These are phyloP conservation scores for Aspidiotus destructor DNA, from an alignment of 2,888 invertebrate genomes.

Conservation along the genomic window DNA sequence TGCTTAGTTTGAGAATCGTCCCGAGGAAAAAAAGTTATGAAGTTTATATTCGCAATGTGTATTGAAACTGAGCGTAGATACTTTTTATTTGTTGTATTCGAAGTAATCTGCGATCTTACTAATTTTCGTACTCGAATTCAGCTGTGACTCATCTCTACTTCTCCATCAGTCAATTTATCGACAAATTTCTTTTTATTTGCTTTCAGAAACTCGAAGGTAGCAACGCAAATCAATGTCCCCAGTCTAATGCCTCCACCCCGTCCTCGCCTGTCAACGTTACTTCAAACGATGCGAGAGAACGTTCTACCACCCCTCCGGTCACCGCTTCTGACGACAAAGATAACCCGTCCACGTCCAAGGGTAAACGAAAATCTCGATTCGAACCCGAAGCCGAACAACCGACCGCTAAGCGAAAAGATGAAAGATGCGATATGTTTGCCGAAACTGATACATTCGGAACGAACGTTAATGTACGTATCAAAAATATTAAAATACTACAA, in stretches of 20 bases:
- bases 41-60: no score
- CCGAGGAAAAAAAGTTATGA: no score
- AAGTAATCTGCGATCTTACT: slow-evolving; percentile 45
- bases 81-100: not conserved
- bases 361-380: slow-evolving; percentile 37
- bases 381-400: slow-evolving; percentile 36
- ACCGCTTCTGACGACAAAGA: slow-evolving; percentile 10
- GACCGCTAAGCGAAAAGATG: slow-evolving; percentile 39
- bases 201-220: slow-evolving; percentile 17
- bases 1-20: no score
- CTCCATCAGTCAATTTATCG: no score
- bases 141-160: no score
- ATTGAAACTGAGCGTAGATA: no score
- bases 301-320: not conserved
- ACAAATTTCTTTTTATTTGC: not conserved
- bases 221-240: not conserved
- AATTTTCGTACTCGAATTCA: slow-evolving; percentile 45
- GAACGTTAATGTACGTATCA: slow-evolving; percentile 56
- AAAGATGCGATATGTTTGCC: slow-evolving; percentile 79
- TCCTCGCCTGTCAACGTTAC: not conserved
- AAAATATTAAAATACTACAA: no score
- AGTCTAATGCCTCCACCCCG: not conserved
- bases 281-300: not conserved
- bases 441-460: slow-evolving; percentile 76
- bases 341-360: slow-evolving; percentile 24